phyloP scores from a whole-genome alignment of 2,113 vertebrate species.

The Echinops telfairi region DNA sequence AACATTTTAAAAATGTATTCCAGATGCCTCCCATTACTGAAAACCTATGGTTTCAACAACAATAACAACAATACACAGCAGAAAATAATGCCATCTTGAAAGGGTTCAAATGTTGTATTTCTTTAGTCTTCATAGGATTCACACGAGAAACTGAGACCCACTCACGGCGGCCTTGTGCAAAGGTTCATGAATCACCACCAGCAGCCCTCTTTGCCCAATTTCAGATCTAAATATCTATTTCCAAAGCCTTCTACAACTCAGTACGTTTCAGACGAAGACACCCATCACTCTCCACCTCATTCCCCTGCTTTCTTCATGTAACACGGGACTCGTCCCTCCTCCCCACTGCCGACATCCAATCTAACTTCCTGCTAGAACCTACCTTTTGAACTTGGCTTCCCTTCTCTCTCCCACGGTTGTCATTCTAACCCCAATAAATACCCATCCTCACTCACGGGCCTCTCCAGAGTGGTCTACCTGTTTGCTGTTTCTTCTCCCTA shows the following conservation, averaged over 20 bases:
- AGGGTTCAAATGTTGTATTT: background rate
- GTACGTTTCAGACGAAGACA: background rate
- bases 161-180: background rate
- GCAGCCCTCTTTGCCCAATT: background rate
- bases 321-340: background rate
- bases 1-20: no score
- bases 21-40: no score
- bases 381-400: background rate
- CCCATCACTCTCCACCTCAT: no score
- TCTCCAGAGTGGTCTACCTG: background rate
- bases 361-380: background rate
- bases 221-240: conserved; percentile 7
- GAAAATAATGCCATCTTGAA: no score
- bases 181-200: background rate
- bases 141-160: background rate
- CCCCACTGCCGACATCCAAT: background rate
- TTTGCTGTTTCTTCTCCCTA: background rate
- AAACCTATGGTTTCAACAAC: no score
- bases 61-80: no score
- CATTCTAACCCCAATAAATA: background rate
- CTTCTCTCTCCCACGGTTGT: background rate
- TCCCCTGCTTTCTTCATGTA: background rate
- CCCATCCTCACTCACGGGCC: background rate
- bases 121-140: conserved; percentile 25
- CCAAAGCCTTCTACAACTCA: background rate